These are phyloP conservation scores for Polyodon spathula DNA, from an alignment of 2,113 vertebrate genomes.

Conservation along the genomic window DNA sequence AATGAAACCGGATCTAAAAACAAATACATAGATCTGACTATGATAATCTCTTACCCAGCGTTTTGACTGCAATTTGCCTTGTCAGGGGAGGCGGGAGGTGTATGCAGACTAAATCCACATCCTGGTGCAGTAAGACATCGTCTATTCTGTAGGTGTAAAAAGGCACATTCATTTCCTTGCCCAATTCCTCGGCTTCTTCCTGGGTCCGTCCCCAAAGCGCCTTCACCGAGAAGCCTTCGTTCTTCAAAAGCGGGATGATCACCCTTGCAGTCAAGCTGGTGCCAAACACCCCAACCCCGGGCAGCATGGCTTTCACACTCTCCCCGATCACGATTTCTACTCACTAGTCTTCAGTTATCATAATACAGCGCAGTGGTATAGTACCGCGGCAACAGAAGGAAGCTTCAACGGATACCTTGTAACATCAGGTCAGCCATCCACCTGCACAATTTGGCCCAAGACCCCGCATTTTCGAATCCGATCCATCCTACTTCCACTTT, in stretches of 20 bases:
- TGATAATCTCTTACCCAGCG: slow-evolving; percentile 70
- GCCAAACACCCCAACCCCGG: slow-evolving; percentile 94
- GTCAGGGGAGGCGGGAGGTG: slow-evolving; percentile 94
- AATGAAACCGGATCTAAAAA: not conserved
- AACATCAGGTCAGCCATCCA: slow-evolving; percentile 48
- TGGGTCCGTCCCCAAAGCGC: slow-evolving; percentile 91
- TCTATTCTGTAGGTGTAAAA: slow-evolving; percentile 95
- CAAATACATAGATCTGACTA: not conserved
- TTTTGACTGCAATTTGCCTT: slow-evolving; percentile 91
- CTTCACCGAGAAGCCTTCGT: slow-evolving; percentile 87
- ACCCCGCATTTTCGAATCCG: slow-evolving; percentile 40
- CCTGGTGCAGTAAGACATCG: slow-evolving; percentile 92
- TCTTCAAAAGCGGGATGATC: slow-evolving; percentile 88
- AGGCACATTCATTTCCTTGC: slow-evolving; percentile 90
- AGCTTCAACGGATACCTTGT: slow-evolving; percentile 15
- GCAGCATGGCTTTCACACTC: slow-evolving; percentile 74
- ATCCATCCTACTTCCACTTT: slow-evolving; percentile 19
- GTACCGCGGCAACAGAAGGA: slow-evolving; percentile 19
- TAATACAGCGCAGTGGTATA: slow-evolving; percentile 8
- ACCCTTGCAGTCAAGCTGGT: slow-evolving; percentile 89
- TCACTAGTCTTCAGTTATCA: not conserved
- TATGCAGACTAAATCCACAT: slow-evolving; percentile 93
- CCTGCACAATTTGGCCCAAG: slow-evolving; percentile 36
- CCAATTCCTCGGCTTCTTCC: slow-evolving; percentile 95
- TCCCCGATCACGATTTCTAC: slow-evolving; percentile 16